Evolutionary conservation across 2,113 vertebrate genomes (phyloP).

Genomic region (Hyla sarda): DNA sequence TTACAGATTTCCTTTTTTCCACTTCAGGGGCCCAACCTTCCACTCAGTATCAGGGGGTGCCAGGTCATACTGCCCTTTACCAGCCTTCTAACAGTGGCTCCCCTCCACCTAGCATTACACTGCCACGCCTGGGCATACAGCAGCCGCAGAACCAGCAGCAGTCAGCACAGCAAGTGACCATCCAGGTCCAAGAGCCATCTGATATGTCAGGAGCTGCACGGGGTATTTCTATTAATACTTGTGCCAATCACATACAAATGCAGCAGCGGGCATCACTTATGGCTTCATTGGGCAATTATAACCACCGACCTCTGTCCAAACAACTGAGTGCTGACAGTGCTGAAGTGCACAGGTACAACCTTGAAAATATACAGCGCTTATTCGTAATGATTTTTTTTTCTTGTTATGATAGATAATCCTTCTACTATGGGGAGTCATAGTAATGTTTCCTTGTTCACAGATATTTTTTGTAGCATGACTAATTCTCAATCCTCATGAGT

Average conservation of each 20-base stretch:
- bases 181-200: slow-evolving; percentile 91
- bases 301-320: slow-evolving; percentile 93
- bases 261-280: slow-evolving; percentile 84
- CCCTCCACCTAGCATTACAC: slow-evolving; percentile 80
- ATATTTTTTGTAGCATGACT: no score
- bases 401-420: no score
- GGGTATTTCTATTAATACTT: slow-evolving; percentile 71
- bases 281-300: slow-evolving; percentile 79
- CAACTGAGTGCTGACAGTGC: slow-evolving; percentile 97
- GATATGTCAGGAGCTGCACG: slow-evolving; percentile 76
- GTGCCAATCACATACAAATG: slow-evolving; percentile 75
- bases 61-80: slow-evolving; percentile 79
- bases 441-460: no score
- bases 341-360: slow-evolving; percentile 89
- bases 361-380: accelerated
- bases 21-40: slow-evolving; percentile 78
- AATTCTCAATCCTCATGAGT: no score
- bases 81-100: slow-evolving; percentile 87
- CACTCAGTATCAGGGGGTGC: slow-evolving; percentile 85
- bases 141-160: slow-evolving; percentile 71
- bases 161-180: slow-evolving; percentile 89
- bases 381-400: no score
- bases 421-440: no score
- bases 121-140: slow-evolving; percentile 81
- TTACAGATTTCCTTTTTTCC: slow-evolving; percentile 20